These are phyloP conservation scores for Campopleginae sp. DNA, from an alignment of 2,888 invertebrate genomes.

Conservation along the genomic window DNA sequence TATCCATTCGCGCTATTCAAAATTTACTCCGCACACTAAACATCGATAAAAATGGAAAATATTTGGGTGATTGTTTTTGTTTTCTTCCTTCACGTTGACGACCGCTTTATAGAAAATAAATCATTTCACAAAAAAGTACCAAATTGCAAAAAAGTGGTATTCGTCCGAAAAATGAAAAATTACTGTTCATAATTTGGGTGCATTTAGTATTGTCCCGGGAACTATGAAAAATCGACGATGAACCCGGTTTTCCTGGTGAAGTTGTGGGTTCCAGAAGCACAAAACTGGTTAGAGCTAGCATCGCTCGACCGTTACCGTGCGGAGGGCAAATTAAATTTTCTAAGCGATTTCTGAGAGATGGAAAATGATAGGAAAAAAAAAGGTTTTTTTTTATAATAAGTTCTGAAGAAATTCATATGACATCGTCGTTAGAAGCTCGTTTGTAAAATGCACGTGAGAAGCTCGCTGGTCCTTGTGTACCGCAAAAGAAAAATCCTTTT, in stretches of 20 bases:
- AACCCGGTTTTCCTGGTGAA: too few relatives aligned
- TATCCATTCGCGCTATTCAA: too few relatives aligned
- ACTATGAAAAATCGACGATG: neutral
- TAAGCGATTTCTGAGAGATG: neutral
- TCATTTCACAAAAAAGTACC: neutral
- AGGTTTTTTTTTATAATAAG: neutral
- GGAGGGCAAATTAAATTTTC: neutral
- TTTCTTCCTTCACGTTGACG: too few relatives aligned
- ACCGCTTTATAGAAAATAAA: neutral
- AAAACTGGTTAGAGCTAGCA: too few relatives aligned
- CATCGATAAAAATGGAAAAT: too few relatives aligned
- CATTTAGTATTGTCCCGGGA: too few relatives aligned
- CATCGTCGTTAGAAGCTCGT: constrained; percentile 87
- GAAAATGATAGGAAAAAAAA: neutral
- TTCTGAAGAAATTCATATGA: constrained; percentile 74
- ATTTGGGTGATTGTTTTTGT: too few relatives aligned
- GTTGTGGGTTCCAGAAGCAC: too few relatives aligned
- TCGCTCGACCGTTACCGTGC: neutral
- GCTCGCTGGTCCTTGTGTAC: constrained; percentile 86
- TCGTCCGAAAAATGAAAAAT: too few relatives aligned
- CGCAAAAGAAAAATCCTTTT: constrained; percentile 88
- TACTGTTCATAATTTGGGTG: too few relatives aligned
- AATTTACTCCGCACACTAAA: too few relatives aligned
- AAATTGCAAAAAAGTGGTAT: neutral
- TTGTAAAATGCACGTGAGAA: constrained; percentile 90